phyloP scores from a whole-genome alignment of 2,797 vertebrate genomes.

The Petrocephalus sullivani region DNA sequence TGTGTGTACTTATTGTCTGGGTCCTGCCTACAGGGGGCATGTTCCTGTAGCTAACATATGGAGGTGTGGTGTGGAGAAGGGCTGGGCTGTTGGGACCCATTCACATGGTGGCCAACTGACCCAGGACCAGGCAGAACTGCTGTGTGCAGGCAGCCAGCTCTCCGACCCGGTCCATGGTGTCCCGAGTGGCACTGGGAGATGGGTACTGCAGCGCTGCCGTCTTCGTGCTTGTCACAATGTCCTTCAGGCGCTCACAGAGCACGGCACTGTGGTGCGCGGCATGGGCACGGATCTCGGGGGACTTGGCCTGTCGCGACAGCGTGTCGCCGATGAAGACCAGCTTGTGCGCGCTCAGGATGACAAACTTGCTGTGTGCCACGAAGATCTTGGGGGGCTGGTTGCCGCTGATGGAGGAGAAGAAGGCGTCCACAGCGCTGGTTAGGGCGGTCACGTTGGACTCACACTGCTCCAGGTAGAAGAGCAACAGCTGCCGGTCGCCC shows the following conservation, averaged over 20 bases:
- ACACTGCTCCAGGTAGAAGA: conserved; percentile 95
- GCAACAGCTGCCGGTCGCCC: conserved; percentile 85
- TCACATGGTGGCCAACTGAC: conserved; percentile 83
- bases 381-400: conserved; percentile 96
- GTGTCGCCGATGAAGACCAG: conserved; percentile 96
- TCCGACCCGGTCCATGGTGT: conserved; percentile 87
- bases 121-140: conserved; percentile 84
- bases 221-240: conserved; percentile 90
- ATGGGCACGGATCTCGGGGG: conserved; percentile 75
- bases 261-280: conserved; percentile 89
- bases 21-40: conserved; percentile 8
- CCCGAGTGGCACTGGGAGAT: conserved; percentile 70
- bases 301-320: conserved; percentile 85
- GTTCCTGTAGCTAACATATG: not conserved
- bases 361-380: conserved; percentile 92
- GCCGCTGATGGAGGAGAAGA: conserved; percentile 79
- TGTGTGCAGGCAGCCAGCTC: conserved; percentile 85
- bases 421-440: conserved; percentile 87
- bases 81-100: not conserved
- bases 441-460: conserved; percentile 87
- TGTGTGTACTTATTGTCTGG: not conserved
- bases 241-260: conserved; percentile 89
- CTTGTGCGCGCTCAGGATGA: conserved; percentile 95
- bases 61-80: not conserved
- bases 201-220: conserved; percentile 88